Evolutionary conservation across 2,888 invertebrate genomes (phyloP), one percentile per base, ranked within the genome.

Genomic region (Hypena proboscidalis): DNA sequence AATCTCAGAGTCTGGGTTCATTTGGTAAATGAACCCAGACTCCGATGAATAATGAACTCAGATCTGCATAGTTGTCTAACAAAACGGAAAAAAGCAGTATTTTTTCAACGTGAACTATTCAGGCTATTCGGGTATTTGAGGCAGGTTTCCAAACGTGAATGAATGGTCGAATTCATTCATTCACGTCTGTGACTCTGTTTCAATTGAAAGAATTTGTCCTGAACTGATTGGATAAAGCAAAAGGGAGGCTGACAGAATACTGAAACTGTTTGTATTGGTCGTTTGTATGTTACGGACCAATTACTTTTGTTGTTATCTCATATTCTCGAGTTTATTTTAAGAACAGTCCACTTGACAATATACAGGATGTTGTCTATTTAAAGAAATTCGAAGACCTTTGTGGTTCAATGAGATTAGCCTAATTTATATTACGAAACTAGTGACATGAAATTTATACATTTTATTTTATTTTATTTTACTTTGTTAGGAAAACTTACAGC

Each of bases 181-280:
- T n/a, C n/a, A n/a, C n/a, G n/a, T n/a, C n/a, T n/a, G n/a, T n/a
- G 26, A 45, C 36, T 27, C 27, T 20, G 19, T 20, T 27, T 20
- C 31, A 22, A 38, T 46, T 41, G 32, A 47, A 57, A 48, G 43
- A 45, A 40, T 49, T 32, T 20, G 15, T 49, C 35, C 35, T 29
- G 15, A 41, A 41, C 27, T 41, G 47, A 57, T 57, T 47, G 32
- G 27, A 45, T 57, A 33, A 35, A 54, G 41, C 17, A 17, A 23
- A n/a, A n/a, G n/a, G n/a, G n/a, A n/a, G n/a, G n/a, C n/a, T n/a
- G 30, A 19, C 25, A 20, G 34, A 33, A 43, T 23, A 22, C 22
- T 19, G n/a, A 29, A 34, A 33, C 19, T 38, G 14, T 31, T 33
- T 33, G 39, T 20, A 14, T 26, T n/a, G n/a, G n/a, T n/a, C n/a